These are phyloP conservation scores for Glossophaga mutica DNA, from an alignment of 2,797 vertebrate species.

Conservation along the genomic window DNA sequence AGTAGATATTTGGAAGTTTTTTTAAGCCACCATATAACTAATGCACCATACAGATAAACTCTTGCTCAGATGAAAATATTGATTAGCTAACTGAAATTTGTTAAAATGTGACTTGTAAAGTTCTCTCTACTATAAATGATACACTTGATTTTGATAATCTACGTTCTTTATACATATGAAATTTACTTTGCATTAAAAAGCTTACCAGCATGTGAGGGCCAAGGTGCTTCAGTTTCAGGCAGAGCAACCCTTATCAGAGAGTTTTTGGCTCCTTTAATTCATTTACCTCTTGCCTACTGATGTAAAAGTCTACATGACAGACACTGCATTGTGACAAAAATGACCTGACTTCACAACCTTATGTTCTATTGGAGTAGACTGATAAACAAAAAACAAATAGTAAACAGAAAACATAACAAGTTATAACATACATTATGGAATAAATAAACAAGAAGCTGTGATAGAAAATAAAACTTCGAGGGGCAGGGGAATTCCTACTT, in stretches of 20 bases:
- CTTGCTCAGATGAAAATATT: not conserved
- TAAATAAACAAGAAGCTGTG: not conserved
- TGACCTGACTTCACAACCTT: not conserved
- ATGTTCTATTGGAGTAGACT: not conserved
- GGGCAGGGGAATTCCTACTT: not conserved
- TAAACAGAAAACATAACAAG: not conserved
- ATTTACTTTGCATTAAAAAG: not conserved
- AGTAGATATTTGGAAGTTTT: not conserved
- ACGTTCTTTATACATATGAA: not conserved
- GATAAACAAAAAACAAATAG: not conserved
- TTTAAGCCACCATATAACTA: not conserved
- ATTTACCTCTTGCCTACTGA: not conserved
- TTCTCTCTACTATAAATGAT: not conserved
- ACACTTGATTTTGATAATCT: not conserved
- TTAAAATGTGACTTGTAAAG: not conserved
- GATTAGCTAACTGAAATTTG: not conserved
- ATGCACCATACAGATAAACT: not conserved
- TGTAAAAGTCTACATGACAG: not conserved
- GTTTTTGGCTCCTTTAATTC: not conserved
- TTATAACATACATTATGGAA: not conserved
- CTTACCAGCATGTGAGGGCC: not conserved
- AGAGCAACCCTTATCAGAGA: not conserved
- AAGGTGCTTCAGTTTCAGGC: not conserved
- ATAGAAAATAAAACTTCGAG: not conserved
- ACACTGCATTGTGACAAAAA: not conserved